Conservation (phyloP, 2,113 vertebrate genomes). For the Coreoperca whiteheadi region DNA sequence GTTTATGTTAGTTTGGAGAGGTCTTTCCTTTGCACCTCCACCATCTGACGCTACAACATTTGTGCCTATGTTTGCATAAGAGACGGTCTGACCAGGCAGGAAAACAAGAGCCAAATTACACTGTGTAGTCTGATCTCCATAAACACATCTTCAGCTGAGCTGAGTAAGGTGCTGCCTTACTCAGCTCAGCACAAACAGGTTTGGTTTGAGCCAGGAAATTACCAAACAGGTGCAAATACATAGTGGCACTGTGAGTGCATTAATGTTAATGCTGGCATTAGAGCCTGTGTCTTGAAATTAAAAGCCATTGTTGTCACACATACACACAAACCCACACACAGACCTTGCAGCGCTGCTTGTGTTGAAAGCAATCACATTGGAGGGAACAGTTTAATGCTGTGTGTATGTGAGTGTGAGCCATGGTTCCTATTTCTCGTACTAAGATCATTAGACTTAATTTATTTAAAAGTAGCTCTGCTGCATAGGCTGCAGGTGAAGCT, state of each 20-base stretch:
- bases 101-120: neutral
- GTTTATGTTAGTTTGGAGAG: too few species aligned
- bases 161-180: neutral
- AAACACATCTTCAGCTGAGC: slow-evolving; percentile 27
- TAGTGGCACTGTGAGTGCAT: slow-evolving; percentile 25
- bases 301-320: neutral
- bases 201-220: slow-evolving; percentile 22
- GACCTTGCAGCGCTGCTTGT: neutral
- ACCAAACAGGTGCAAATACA: slow-evolving; percentile 1
- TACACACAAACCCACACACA: neutral
- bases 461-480: slow-evolving; percentile 11
- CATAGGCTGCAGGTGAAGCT: neutral
- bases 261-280: slow-evolving; percentile 4
- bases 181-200: neutral
- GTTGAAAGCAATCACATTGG: slow-evolving; percentile 15
- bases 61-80: neutral
- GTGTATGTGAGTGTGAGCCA: neutral
- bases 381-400: slow-evolving; percentile 4
- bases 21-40: neutral
- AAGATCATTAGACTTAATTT: slow-evolving; percentile 5
- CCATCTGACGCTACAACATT: neutral
- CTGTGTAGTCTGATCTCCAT: slow-evolving; percentile 2
- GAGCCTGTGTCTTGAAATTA: slow-evolving; percentile 33
- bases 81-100: neutral
- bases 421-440: neutral